Evolutionary conservation across 2,888 invertebrate genomes (phyloP).

Genomic region (Ryuthela nishihirai): DNA sequence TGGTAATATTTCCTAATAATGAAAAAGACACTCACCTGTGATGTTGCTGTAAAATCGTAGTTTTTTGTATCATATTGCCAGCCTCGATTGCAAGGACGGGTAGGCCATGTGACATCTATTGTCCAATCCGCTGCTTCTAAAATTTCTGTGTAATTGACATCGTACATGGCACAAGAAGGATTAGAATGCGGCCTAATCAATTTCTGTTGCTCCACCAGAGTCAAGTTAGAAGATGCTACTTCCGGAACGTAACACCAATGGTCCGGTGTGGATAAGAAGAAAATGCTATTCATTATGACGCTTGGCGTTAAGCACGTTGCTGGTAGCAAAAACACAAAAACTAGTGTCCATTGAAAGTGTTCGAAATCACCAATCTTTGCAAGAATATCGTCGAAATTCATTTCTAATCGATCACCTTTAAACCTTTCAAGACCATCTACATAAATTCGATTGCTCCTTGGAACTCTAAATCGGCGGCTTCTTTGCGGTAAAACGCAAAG

Average conservation of each 20-base stretch:
- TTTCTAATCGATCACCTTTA: no score
- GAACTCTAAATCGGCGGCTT: no score
- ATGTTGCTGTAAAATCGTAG: constrained; percentile 68
- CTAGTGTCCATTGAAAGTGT: constrained; percentile 69
- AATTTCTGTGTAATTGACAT: constrained; percentile 61
- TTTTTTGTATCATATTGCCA: constrained; percentile 67
- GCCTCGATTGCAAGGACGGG: constrained; percentile 64
- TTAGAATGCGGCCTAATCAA: not conserved
- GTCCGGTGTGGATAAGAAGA: not conserved
- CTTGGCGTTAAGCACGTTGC: constrained; percentile 87
- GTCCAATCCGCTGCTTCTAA: constrained; percentile 43
- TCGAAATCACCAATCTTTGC: constrained; percentile 83
- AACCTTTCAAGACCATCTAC: no score
- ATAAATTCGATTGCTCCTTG: no score
- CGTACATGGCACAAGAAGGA: constrained; percentile 66
- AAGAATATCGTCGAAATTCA: constrained; percentile 52
- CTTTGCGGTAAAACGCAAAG: no score
- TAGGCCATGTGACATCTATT: constrained; percentile 46
- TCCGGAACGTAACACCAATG: constrained; percentile 79
- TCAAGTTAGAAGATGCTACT: not conserved
- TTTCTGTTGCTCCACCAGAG: not conserved
- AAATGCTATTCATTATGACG: constrained; percentile 9
- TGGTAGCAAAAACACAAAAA: constrained; percentile 79
- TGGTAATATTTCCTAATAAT: not conserved
- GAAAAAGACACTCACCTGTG: constrained; percentile 60